phyloP scores from a whole-genome alignment of 2,113 vertebrate species.

The Cottus gobio region DNA sequence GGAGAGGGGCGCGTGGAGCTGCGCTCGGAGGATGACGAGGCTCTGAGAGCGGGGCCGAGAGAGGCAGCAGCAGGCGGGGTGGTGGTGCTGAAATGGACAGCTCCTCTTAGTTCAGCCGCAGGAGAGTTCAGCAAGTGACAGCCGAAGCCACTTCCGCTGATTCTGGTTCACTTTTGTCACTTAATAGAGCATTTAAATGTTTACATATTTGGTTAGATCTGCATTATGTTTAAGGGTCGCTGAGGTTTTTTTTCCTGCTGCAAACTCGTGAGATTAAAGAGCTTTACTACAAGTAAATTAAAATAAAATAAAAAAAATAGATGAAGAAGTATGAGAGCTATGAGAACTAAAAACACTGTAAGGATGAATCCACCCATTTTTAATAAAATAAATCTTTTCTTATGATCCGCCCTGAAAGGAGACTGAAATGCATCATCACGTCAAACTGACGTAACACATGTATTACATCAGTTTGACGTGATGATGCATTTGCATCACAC shows the following conservation, averaged over 20 bases:
- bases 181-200: too few relatives aligned
- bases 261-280: background rate
- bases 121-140: background rate
- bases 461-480: slow-evolving; percentile 23
- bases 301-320: background rate
- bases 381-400: background rate
- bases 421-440: too few relatives aligned
- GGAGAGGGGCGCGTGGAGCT: background rate
- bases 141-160: background rate
- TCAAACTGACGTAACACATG: too few relatives aligned
- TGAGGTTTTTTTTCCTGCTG: background rate
- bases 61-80: too few relatives aligned
- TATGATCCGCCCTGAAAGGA: background rate
- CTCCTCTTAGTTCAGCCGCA: slow-evolving; percentile 34
- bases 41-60: background rate
- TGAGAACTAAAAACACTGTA: background rate
- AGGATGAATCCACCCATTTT: background rate
- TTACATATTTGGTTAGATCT: fast-evolving
- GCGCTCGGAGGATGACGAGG: background rate
- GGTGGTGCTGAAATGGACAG: slow-evolving; percentile 78
- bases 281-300: background rate
- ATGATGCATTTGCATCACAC: slow-evolving; percentile 50
- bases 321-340: background rate
- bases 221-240: background rate
- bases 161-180: background rate